Evolutionary conservation across 2,797 vertebrate genomes (phyloP).

Genomic region (Megalops cyprinoides): DNA sequence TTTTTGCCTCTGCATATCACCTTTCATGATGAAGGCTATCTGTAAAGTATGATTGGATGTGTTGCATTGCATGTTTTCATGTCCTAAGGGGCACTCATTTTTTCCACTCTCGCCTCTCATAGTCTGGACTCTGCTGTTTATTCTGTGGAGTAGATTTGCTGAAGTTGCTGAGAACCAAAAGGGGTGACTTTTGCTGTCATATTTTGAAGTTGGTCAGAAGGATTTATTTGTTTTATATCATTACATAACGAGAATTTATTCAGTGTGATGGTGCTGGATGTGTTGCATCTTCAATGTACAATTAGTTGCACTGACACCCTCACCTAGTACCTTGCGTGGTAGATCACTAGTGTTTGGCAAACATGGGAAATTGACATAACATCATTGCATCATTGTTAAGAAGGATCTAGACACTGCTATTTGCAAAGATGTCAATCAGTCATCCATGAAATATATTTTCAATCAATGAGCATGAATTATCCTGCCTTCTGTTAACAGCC

Average conservation of each 20-base stretch:
- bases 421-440: neutral
- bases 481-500: neutral
- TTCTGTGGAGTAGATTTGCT: neutral
- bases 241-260: neutral
- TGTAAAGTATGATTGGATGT: no score
- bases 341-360: neutral
- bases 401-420: neutral
- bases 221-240: no score
- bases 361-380: neutral
- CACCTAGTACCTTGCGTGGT: neutral
- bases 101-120: neutral
- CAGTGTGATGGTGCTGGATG: neutral
- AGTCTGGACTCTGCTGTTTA: neutral
- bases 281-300: neutral
- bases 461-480: neutral
- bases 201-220: no score
- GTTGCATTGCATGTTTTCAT: neutral
- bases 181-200: no score
- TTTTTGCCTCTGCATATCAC: neutral
- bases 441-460: neutral
- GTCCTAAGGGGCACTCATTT: neutral
- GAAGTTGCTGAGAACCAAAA: no score
- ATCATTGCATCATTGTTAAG: neutral
- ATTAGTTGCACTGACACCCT: neutral
- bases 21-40: neutral